Base-by-base conservation (phyloP, 2,797 vertebrate species). In the Eulemur rubriventer region DNA sequence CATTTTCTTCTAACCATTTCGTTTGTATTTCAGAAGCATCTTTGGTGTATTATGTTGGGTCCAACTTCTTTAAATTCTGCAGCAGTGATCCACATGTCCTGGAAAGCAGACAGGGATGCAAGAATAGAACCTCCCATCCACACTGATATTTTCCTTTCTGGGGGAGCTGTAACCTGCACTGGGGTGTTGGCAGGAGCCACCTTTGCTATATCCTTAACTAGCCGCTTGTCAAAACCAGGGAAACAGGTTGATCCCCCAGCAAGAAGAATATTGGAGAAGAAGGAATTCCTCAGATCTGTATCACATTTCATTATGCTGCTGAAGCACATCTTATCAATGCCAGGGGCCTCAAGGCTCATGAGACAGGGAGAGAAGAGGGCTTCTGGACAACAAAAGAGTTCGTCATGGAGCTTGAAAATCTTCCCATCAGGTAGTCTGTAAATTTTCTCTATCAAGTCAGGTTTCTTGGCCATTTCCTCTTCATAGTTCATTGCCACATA, bases 51-150 rank as follows among this genome's bases (percentile, higher is more conserved):
- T 18, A 72, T 79, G 72, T 98, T 98, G 76, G 97, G 80, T 55
- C 98, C 96, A 13, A 95, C 92, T 76, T 98, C 98, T 50, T 96
- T 96, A 50, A 96, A 98, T 67, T 98, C 98, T 63, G 78, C 81
- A 91, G 78, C 41, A 2, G 97, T 96, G 86, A 98, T 95, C 97
- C 97, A 92, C 97, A 96, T 97, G 17, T 81, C 82, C 80, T 98
- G 97, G 91, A 98, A 98, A 76, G 97, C 94, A 26, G 97, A 72
- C 4, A 96, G 89, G 30, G 98, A 98, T 57, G 98, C 30, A 0
- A 98, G 95, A 43, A 98, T 98, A 38, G 98, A 98, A 0, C 97
- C 96, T 81, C 98, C 97, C 96, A 97, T 97, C 97, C 98, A 98
- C 28, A 94, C 83, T 0, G 97, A 98, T 78, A 91, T 14, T 57